Base-by-base conservation (phyloP, 2,797 vertebrate species). In the Hozukius guyotensis region DNA sequence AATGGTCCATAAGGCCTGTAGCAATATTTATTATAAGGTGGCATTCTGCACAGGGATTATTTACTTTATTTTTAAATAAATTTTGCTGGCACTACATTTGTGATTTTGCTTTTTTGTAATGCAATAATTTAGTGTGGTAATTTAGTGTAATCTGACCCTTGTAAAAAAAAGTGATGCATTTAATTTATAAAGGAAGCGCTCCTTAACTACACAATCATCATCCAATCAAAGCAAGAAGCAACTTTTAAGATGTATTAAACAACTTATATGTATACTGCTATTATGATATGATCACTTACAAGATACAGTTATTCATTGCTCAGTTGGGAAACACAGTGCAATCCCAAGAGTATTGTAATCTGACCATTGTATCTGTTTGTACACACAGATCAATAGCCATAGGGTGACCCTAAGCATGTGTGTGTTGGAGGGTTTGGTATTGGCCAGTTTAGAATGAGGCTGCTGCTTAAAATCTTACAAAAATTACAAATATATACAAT, bases 381-480 rank as follows among this genome's bases (percentile, higher is more conserved):
- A 67, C 75, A 87, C 82, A 87, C 87, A 82, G 83, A 91, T 93
- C 89, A 88, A 91, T 91, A 82, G 9, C 38, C 11, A 42, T 9
- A 57, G 49, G 36, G 55, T 59, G 55, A 71, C 56, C 25, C 61
- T 52, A 65, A 49, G 34, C 10, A 14, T 70, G 10, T 56, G 27
- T 56, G 27, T 25, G 66, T 0, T 46, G 4, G 8, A 64, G 42
- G 31, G 55, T 27, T 56, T 10, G 2, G 24, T 53, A 57, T 10
- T 7, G 11, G 46, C 14, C 9, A 31, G 20, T 34, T 18, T 9
- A 75, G 12, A 63, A 68, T 25, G 4, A 7, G 31, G 16, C 9
- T 55, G 38, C 42, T 73, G 27, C 29, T 34, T 36, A 57, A 72
- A 62, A 62, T 18, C 29, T 27, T 49, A n/a, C 4, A 11, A n/a